phyloP scores from a whole-genome alignment of 53 echinoderm and acorn worm species.

The Paracentrotus lividus region DNA sequence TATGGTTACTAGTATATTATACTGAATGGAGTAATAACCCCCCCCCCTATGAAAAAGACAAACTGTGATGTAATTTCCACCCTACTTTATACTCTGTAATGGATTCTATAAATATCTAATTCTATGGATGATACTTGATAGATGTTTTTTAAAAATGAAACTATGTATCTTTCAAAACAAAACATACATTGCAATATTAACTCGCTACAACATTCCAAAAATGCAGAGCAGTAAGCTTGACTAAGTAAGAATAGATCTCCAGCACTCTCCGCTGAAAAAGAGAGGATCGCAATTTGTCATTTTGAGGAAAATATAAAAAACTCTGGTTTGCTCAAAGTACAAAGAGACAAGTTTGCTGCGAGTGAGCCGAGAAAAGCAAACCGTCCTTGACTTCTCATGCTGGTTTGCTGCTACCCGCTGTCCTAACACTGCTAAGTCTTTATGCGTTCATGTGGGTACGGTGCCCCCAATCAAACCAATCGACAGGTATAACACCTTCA shows the following conservation, averaged over 20 bases:
- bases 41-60: not conserved
- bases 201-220: constrained; percentile 15
- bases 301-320: not conserved
- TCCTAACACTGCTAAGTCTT: constrained; percentile 11
- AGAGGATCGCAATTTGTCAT: constrained; percentile 1
- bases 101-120: not conserved
- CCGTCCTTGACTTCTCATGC: constrained; percentile 47
- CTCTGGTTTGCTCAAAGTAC: not conserved
- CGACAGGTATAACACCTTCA: constrained; percentile 54
- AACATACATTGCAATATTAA: not conserved
- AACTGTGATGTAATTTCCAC: not conserved
- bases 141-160: not conserved
- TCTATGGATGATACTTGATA: not conserved
- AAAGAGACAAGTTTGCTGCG: constrained; percentile 13
- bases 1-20: too few species aligned
- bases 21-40: too few species aligned
- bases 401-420: constrained; percentile 38
- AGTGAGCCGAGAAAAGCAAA: constrained; percentile 47
- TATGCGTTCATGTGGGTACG: constrained; percentile 22
- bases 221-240: constrained; percentile 27
- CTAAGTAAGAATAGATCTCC: constrained; percentile 37
- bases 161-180: not conserved
- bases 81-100: not conserved
- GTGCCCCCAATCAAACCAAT: constrained; percentile 14
- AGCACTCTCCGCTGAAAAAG: constrained; percentile 6